Evolutionary conservation across 2,888 invertebrate genomes (phyloP).

Genomic region (Drosophila ustulata): DNA sequence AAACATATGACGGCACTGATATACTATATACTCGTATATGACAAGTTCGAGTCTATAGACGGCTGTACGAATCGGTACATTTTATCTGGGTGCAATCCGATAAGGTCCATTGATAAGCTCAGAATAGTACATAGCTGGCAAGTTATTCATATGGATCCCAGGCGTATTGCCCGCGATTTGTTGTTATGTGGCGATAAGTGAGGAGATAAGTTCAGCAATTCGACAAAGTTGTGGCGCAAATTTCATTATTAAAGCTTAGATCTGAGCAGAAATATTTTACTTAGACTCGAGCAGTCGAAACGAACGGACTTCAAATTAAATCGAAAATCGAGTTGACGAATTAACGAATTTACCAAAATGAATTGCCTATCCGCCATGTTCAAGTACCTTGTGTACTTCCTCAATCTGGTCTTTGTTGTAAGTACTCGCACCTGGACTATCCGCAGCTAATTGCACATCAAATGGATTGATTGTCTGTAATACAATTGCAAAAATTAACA

Average conservation of each 20-base stretch:
- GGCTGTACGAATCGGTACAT: conserved; percentile 26
- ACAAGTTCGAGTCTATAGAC: not conserved
- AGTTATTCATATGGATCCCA: conserved; percentile 9
- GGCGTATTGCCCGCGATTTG: conserved; percentile 22
- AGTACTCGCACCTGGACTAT: conserved; percentile 42
- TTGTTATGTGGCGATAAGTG: conserved; percentile 48
- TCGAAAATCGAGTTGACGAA: conserved; percentile 11
- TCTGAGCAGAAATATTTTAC: conserved; percentile 36
- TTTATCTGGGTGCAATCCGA: conserved; percentile 42
- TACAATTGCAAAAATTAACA: not conserved
- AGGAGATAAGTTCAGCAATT: conserved; percentile 43
- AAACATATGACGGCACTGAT: conserved; percentile 6
- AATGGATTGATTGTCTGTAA: not conserved
- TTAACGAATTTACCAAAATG: conserved; percentile 66
- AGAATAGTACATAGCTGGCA: conserved; percentile 6
- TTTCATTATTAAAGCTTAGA: conserved; percentile 61
- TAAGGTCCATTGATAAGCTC: conserved; percentile 62
- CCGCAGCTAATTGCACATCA: not conserved
- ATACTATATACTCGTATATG: not conserved
- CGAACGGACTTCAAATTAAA: conserved; percentile 41
- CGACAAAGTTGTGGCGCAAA: conserved; percentile 15
- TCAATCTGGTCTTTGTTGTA: conserved; percentile 83
- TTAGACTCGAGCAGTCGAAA: conserved; percentile 42
- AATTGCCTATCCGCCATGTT: conserved; percentile 79
- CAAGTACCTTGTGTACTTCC: conserved; percentile 82